phyloP scores from a whole-genome alignment of 2,113 vertebrate species.

The Patagioenas fasciata region DNA sequence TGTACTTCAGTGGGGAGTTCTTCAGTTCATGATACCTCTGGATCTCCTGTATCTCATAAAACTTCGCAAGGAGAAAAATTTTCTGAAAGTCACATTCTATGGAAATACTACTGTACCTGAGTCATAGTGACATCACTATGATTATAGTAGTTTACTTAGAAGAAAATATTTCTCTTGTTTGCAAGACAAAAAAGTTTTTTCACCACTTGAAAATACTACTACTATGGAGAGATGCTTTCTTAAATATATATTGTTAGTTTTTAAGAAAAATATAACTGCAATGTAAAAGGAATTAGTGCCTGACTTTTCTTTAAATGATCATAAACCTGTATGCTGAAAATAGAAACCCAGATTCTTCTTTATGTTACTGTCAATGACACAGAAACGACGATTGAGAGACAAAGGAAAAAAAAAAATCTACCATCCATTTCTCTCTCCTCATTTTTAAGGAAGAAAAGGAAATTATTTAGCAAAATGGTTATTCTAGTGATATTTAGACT shows the following conservation, averaged over 20 bases:
- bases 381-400: not conserved
- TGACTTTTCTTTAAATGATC: not conserved
- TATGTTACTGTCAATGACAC: not conserved
- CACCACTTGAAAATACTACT: not conserved
- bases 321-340: not conserved
- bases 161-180: constrained; percentile 9
- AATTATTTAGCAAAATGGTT: not conserved
- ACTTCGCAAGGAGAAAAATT: not conserved
- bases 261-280: not conserved
- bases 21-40: not conserved
- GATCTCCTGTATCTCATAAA: not conserved
- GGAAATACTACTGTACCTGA: constrained; percentile 19
- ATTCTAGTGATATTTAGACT: not conserved
- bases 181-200: not conserved
- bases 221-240: not conserved
- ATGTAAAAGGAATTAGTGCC: not conserved
- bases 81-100: not conserved
- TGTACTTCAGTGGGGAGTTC: not conserved
- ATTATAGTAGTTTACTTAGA: not conserved
- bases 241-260: not conserved
- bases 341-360: not conserved
- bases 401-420: not conserved
- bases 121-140: not conserved
- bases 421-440: not conserved
- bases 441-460: not conserved